Percentiles rank a stretch among this genome's conserved stretches.
Conservation (phyloP, 2,888 invertebrate species). For the Callosobruchus maculatus region DNA sequence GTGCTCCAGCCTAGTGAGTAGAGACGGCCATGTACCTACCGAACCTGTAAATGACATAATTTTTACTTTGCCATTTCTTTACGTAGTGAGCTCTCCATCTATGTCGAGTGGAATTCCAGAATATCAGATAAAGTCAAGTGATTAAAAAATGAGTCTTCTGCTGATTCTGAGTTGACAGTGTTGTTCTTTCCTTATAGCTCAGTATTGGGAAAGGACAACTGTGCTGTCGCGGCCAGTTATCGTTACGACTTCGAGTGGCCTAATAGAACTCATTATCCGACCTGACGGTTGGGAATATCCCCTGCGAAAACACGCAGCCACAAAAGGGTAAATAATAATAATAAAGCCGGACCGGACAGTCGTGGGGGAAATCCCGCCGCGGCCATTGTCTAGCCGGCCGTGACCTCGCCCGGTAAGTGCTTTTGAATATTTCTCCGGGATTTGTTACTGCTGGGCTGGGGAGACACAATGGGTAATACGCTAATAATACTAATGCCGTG, state of each 20-base stretch:
- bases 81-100: too few relatives aligned
- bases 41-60: too few relatives aligned
- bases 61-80: too few relatives aligned
- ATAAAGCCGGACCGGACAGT: conserved; percentile 5
- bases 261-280: conserved; percentile 38
- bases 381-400: neutral
- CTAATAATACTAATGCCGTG: neutral
- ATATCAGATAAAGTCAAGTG: too few relatives aligned
- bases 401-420: neutral
- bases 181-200: neutral
- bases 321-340: conserved; percentile 31
- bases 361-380: neutral
- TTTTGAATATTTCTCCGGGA: neutral
- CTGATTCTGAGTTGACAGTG: neutral
- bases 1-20: too few relatives aligned
- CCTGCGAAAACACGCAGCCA: conserved; percentile 35
- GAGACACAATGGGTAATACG: neutral
- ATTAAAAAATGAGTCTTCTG: too few relatives aligned
- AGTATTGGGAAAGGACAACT: conserved; percentile 19
- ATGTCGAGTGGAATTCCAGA: too few relatives aligned
- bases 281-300: conserved; percentile 37
- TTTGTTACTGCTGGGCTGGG: neutral
- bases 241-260: conserved; percentile 22
- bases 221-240: conserved; percentile 32
- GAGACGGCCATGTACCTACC: too few relatives aligned